phyloP scores from a whole-genome alignment of 2,113 vertebrate species.

The Galemys pyrenaicus region DNA sequence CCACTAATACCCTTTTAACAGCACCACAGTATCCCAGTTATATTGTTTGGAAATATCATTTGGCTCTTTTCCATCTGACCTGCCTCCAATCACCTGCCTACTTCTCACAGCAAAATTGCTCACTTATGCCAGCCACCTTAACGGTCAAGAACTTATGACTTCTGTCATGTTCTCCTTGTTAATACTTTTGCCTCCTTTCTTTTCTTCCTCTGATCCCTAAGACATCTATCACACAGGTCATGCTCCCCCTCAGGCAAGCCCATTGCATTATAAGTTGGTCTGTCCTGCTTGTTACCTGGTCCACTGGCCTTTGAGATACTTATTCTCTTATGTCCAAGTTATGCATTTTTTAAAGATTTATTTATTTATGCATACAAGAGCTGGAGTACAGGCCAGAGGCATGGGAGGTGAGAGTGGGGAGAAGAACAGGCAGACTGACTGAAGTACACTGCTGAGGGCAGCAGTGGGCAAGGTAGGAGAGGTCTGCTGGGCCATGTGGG shows the following conservation, averaged over 20 bases:
- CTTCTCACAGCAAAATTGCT: not conserved
- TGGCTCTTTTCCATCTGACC: not conserved
- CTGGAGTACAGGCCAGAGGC: too few relatives aligned
- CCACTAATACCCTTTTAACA: not conserved
- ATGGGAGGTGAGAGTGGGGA: too few relatives aligned
- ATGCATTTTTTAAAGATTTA: too few relatives aligned
- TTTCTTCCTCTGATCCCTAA: accelerated
- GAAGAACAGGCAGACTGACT: too few relatives aligned
- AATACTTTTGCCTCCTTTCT: not conserved
- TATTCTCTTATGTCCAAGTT: not conserved
- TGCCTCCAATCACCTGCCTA: not conserved
- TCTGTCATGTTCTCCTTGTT: not conserved
- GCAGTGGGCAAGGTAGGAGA: too few relatives aligned
- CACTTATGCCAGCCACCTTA: not conserved
- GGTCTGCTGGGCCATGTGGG: too few relatives aligned
- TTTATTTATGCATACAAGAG: too few relatives aligned
- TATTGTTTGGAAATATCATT: not conserved
- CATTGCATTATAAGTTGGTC: not conserved
- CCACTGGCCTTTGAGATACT: accelerated
- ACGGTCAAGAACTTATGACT: not conserved
- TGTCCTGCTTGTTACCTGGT: not conserved
- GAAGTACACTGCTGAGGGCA: too few relatives aligned
- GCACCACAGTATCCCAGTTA: not conserved
- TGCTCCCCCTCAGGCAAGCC: not conserved
- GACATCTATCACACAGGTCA: not conserved